Percentiles rank a stretch among this genome's conserved stretches.
Evolutionary conservation across 2,113 vertebrate species (phyloP).

Genomic region (Hemiprocne comata): DNA sequence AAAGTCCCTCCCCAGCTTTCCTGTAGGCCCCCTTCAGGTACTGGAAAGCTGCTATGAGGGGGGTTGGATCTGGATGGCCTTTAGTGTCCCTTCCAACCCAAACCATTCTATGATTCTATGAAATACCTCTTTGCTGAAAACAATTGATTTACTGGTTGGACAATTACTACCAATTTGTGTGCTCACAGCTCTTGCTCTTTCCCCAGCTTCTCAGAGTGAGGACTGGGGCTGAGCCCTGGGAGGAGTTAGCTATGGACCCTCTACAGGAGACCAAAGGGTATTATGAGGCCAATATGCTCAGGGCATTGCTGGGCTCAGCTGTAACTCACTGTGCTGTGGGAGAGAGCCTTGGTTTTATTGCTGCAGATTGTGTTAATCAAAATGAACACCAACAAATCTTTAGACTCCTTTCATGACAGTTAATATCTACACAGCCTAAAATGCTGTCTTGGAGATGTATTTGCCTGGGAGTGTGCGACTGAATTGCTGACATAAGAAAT

Average conservation of each 20-base stretch:
- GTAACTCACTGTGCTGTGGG: not conserved
- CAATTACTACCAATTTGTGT: not conserved
- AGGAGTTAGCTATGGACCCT: accelerated
- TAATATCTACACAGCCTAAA: not conserved
- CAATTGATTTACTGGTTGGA: not conserved
- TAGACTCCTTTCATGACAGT: not conserved
- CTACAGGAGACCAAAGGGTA: not conserved
- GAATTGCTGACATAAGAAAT: not conserved
- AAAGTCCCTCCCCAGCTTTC: too few relatives aligned
- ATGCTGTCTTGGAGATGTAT: not conserved
- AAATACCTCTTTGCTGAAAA: not conserved
- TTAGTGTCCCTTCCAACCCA: too few relatives aligned
- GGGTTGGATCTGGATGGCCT: too few relatives aligned
- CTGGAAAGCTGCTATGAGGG: too few relatives aligned
- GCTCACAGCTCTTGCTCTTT: not conserved
- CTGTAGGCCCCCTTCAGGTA: too few relatives aligned
- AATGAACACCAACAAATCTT: not conserved
- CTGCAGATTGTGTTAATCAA: not conserved
- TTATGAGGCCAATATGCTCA: not conserved
- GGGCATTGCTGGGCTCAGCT: not conserved
- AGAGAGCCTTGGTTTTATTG: not conserved
- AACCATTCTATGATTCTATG: too few relatives aligned
- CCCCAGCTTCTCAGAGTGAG: not conserved
- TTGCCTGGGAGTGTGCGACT: not conserved
- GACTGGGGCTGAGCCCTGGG: not conserved